Evolutionary conservation across 1,140 invertebrate genomes (phyloP).

Genomic region (Brachystomella parvula): DNA sequence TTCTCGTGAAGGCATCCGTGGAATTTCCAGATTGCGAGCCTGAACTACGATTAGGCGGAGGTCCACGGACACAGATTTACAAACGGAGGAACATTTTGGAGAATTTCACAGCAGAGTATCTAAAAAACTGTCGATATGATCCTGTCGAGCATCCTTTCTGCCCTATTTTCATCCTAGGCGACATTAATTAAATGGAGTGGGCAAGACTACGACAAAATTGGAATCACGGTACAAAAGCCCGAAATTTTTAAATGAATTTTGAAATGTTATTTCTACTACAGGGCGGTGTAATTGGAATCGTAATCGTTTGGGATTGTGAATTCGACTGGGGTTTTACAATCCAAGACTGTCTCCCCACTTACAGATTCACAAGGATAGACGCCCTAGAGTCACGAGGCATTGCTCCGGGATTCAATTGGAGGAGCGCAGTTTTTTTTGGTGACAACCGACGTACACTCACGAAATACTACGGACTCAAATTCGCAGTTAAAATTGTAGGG

Average conservation of each 20-base stretch:
- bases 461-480: conserved; percentile 50
- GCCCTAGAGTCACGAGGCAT: conserved; percentile 33
- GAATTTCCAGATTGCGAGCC: conserved; percentile 43
- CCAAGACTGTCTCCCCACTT: conserved; percentile 46
- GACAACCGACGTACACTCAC: conserved; percentile 40
- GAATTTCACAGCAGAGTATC: conserved; percentile 40
- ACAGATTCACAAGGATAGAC: conserved; percentile 46
- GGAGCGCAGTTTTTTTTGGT: conserved; percentile 27
- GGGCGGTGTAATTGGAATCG: conserved; percentile 48
- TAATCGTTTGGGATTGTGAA: conserved; percentile 50
- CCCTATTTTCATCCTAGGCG: conserved; percentile 47
- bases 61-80: not conserved
- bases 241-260: not conserved
- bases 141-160: conserved; percentile 42
- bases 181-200: conserved; percentile 44
- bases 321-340: conserved; percentile 44
- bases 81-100: conserved; percentile 45
- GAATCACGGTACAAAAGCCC: conserved; percentile 38
- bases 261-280: conserved; percentile 16
- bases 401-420: conserved; percentile 43
- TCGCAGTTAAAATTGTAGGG: conserved; percentile 48
- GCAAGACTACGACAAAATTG: conserved; percentile 41
- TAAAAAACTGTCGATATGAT: conserved; percentile 44
- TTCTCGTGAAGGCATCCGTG: conserved; percentile 37
- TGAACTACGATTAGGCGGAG: not conserved